A percentile compares a stretch with the other conserved stretches of the same genome.
Evolutionary conservation across 2,797 vertebrate species (phyloP).

Genomic region (Anabacerthia variegaticeps): DNA sequence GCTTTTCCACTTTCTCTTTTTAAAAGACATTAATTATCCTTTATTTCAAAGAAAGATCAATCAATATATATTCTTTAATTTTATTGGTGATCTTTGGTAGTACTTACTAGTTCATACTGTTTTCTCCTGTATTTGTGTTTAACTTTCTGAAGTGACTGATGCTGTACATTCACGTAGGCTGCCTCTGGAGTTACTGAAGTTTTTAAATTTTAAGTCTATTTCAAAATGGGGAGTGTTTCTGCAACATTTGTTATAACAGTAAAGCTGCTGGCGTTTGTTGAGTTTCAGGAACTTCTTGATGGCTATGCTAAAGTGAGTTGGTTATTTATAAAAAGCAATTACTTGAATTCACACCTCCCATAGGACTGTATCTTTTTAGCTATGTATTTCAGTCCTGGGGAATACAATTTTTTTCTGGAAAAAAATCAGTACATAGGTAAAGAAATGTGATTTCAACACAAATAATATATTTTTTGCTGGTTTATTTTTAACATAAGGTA

Average conservation of each 20-base stretch:
- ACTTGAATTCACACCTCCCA: neutral
- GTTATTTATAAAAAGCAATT: neutral
- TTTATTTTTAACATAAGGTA: neutral
- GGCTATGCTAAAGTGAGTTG: neutral
- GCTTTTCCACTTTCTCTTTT: neutral
- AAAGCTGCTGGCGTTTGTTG: neutral
- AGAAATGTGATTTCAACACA: neutral
- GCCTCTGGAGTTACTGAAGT: neutral
- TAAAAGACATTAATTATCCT: neutral
- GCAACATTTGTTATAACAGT: neutral
- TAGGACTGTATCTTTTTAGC: neutral
- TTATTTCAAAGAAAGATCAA: neutral
- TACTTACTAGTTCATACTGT: neutral
- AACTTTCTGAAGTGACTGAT: neutral
- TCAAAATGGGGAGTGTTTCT: neutral
- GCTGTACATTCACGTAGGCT: neutral
- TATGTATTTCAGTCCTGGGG: neutral
- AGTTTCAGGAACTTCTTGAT: neutral
- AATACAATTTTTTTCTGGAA: neutral
- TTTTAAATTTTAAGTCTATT: neutral
- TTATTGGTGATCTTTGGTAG: neutral
- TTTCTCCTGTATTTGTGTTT: neutral
- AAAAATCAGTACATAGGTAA: neutral
- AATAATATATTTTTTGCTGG: neutral
- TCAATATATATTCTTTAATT: neutral